These are phyloP conservation scores for Leucosticte australis DNA, from an alignment of 2,113 vertebrate species.

Conservation along the genomic window DNA sequence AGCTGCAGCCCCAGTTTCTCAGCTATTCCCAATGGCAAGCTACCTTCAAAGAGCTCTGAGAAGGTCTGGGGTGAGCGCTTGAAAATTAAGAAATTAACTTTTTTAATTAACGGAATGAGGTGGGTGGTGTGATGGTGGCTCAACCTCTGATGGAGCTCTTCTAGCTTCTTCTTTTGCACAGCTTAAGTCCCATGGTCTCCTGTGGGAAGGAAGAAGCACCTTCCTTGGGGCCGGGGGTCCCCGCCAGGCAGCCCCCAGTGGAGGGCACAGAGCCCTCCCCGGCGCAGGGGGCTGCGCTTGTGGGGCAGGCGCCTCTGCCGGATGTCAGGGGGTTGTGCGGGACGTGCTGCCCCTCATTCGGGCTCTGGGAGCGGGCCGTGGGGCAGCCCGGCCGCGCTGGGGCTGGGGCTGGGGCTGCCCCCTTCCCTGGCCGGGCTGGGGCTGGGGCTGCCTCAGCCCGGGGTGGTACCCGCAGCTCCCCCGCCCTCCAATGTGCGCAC, in stretches of 20 bases:
- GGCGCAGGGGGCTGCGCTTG: fast-evolving
- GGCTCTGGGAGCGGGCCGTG: background rate
- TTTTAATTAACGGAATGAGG: constrained; percentile 1
- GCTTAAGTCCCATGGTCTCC: fast-evolving
- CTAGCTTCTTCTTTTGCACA: background rate
- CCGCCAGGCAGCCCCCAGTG: fast-evolving
- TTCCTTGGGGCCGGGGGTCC: fast-evolving
- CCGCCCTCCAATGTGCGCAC: background rate
- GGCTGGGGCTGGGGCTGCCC: background rate
- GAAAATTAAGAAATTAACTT: constrained; percentile 54
- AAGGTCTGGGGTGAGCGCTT: background rate
- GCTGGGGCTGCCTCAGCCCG: background rate
- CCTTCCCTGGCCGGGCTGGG: fast-evolving
- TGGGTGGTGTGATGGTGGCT: background rate
- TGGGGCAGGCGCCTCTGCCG: fast-evolving
- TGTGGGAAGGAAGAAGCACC: background rate
- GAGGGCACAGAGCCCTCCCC: background rate
- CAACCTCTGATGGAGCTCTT: background rate
- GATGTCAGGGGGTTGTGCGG: background rate
- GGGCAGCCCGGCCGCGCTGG: fast-evolving
- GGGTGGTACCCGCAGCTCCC: background rate
- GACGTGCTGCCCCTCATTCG: background rate
- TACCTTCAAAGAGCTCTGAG: background rate
- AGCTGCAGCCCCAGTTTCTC: background rate
- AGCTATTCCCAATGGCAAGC: background rate